Conservation (phyloP, 2,113 vertebrate species). For the Equus przewalskii region DNA sequence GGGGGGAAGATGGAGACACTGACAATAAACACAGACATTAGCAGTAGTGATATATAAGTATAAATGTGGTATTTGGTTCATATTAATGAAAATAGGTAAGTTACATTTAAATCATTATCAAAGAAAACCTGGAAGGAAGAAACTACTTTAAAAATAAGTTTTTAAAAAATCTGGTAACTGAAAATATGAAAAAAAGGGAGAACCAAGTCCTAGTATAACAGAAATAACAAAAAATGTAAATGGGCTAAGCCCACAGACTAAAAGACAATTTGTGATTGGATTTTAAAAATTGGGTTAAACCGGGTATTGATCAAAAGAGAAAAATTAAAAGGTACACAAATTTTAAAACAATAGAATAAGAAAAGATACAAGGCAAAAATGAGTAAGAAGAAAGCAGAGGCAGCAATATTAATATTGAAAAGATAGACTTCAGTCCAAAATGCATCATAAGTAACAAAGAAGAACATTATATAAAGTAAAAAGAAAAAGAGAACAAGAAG, state of each 20-base stretch:
- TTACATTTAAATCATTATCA: not conserved
- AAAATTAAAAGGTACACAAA: not conserved
- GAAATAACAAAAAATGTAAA: not conserved
- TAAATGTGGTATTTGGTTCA: not conserved
- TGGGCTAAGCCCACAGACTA: not conserved
- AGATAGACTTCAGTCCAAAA: not conserved
- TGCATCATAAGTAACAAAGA: not conserved
- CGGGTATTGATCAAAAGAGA: not conserved
- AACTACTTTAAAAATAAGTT: not conserved
- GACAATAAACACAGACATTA: not conserved
- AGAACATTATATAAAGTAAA: not conserved
- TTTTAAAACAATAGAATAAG: not conserved
- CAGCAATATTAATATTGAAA: not conserved
- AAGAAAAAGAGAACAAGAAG: not conserved
- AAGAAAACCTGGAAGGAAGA: not conserved
- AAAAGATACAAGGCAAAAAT: not conserved
- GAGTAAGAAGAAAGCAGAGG: not conserved
- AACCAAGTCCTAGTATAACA: not conserved
- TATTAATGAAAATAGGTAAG: not conserved
- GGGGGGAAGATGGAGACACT: not conserved
- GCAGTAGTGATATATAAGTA: not conserved
- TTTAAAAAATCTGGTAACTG: not conserved
- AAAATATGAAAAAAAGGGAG: not conserved
- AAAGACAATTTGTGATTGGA: not conserved
- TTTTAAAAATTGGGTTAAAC: not conserved